Base-by-base conservation (phyloP, 2,888 invertebrate species). In the Synanthedon myopaeformis region DNA sequence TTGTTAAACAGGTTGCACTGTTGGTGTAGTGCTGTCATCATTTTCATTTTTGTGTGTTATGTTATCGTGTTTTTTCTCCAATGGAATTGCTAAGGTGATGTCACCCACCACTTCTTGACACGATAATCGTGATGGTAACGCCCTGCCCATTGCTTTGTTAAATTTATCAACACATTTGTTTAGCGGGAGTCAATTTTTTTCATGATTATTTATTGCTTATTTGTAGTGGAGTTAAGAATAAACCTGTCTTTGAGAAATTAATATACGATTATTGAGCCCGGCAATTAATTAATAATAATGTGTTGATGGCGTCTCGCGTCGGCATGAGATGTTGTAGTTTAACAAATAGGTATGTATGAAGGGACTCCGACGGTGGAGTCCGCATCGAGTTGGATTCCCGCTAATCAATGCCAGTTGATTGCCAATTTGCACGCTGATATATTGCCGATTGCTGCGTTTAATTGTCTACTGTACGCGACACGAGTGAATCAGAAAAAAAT, bases 41-140 rank as follows among this genome's bases (percentile, higher is more conserved):
- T 70, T 68, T 23, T 76, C 67, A 67, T 74, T 76, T 68, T 74
- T 73, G 69, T 70, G 72, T 63, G 62, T 69, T 72, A 62, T 70
- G 64, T 70, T 72, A 71, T 74, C 69, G 65, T 74, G 69, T 79
- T 78, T 78, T 78, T 74, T 76, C 69, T 67, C 59, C 66, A 72
- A 68, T 73, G 67, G 67, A 73, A 74, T 79, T 71, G 76, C 76
- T 72, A 66, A 55, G 72, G 65, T 84, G 82, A 84, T 79, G 76
- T 84, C 83, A 84, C 73, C 75, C 69, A 66, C 70, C 65, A 71
- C 76, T 77, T 74, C 74, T 76, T 75, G 68, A 75, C 75, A 77
- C 76, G 79, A 79, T 75, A 71, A 73, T 78, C 74, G 76, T 79
- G 77, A 78, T 76, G 75, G 72, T 75, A 70, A 76, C 74, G 79